phyloP scores from a whole-genome alignment of 1,140 invertebrate species.

The Lasaia peninsularis region DNA sequence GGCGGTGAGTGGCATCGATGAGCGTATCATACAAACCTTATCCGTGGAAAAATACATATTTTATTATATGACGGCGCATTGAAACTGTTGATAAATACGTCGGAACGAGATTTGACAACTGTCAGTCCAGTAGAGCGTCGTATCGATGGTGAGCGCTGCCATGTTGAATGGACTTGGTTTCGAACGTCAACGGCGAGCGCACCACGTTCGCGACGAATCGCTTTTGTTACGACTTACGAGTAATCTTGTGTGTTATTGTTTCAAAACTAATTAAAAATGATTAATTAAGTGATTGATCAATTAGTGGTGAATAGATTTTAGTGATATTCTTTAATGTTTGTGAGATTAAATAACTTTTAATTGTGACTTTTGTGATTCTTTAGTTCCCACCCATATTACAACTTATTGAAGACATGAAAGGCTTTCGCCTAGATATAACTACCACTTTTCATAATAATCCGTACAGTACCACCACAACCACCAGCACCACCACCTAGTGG shows the following conservation, averaged over 20 bases:
- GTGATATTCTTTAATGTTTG: neutral
- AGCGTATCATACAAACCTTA: no score
- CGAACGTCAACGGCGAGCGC: neutral
- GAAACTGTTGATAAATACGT: neutral
- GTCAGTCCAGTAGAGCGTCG: neutral
- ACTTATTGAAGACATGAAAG: no score
- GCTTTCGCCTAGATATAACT: neutral
- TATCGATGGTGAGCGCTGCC: neutral
- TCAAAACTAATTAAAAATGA: conserved; percentile 2
- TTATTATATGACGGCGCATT: no score
- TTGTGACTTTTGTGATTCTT: neutral
- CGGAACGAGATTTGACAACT: neutral
- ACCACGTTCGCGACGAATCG: no score
- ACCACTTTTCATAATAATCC: no score
- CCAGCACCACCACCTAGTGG: no score
- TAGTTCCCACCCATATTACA: neutral
- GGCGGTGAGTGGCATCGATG: no score
- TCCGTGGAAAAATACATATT: no score
- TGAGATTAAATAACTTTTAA: conserved; percentile 1
- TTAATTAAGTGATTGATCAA: neutral
- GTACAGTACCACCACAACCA: no score
- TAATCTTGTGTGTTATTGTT: neutral
- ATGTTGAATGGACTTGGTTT: neutral
- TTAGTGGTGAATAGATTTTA: neutral
- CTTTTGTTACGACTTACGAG: neutral